Base-by-base conservation (phyloP, 1,140 invertebrate genomes). In the Phocides pigmalion region DNA sequence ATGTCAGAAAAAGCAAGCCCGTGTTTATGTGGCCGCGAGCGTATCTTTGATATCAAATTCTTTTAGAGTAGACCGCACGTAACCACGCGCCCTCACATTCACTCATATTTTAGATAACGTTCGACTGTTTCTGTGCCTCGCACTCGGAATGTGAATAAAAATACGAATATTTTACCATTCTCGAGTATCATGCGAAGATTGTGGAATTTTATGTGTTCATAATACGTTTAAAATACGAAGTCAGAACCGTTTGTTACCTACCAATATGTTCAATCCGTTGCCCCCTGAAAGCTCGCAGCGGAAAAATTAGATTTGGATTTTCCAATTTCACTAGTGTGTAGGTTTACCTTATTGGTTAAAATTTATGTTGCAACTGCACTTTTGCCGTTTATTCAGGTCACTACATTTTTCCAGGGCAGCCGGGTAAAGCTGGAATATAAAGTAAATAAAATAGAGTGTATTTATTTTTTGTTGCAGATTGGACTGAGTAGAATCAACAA, bases 21-120 rank as follows among this genome's bases (percentile, higher is more conserved):
- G 39, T 64, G 50, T 74, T 64, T 73, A 42, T 51, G 61, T 64
- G 35, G 68, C 70, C 65, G 70, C 65, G 47, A 69, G 74, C 66
- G 76, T 77, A 81, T 84, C 78, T 86, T 86, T 88, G 78, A 85
- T 89, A 87, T 82, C 73, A 87, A 84, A 87, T 89, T 87, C 84
- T 84, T 87, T 89, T 67, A 85, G 77, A 81, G 69, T 70, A 79
- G 71, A 81, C 83, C 80, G 74, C 84, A 87, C 79, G 80, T 84
- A 82, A 56, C 74, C 56, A 50, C 41, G 50, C 58, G 62, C 65
- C 63, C 63, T 67, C 71, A 71, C 73, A 81, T 79, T 81, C 76
- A 73, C 82, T 82, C 82, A 80, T 86, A 86, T 85, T 87, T 82
- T 77, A 89, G 84, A 86, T 85, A 87, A 84, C 78, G 76, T 87